Percentiles rank a stretch among this genome's conserved stretches.
Conservation (phyloP, 2,113 vertebrate species). For the Nipponia nippon region DNA sequence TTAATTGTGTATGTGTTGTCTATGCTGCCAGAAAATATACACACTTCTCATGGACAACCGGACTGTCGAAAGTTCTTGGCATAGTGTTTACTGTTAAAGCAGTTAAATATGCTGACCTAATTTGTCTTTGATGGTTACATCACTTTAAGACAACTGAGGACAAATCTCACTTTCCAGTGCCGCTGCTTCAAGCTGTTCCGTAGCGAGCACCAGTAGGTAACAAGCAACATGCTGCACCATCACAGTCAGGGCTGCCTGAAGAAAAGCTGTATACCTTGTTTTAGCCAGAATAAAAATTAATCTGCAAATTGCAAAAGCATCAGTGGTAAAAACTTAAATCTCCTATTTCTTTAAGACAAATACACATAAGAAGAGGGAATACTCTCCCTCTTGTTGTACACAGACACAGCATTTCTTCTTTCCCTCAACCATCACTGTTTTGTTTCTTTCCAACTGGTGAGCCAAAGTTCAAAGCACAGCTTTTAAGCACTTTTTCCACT, state of each 20-base stretch:
- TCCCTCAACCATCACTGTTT: not conserved
- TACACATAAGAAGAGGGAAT: not conserved
- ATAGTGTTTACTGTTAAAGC: not conserved
- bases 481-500: slow-evolving; percentile 18
- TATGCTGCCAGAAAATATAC: not conserved
- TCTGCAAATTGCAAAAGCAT: not conserved
- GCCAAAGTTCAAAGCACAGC: slow-evolving; percentile 8
- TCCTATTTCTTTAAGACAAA: not conserved
- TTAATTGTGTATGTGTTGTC: not conserved
- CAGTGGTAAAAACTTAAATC: not conserved
- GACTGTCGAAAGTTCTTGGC: not conserved
- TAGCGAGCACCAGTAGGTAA: not conserved
- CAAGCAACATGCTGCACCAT: accelerated
- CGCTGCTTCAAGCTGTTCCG: not conserved
- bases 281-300: not conserved
- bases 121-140: slow-evolving; percentile 17
- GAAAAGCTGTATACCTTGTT: not conserved
- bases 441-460: not conserved
- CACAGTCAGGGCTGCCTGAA: not conserved
- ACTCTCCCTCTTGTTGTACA: not conserved
- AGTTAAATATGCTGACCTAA: slow-evolving; percentile 15
- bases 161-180: not conserved
- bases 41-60: not conserved
- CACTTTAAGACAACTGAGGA: slow-evolving; percentile 44
- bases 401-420: not conserved